Base-by-base conservation (phyloP, 1,140 invertebrate species). In the Leptopilina boulardi region DNA sequence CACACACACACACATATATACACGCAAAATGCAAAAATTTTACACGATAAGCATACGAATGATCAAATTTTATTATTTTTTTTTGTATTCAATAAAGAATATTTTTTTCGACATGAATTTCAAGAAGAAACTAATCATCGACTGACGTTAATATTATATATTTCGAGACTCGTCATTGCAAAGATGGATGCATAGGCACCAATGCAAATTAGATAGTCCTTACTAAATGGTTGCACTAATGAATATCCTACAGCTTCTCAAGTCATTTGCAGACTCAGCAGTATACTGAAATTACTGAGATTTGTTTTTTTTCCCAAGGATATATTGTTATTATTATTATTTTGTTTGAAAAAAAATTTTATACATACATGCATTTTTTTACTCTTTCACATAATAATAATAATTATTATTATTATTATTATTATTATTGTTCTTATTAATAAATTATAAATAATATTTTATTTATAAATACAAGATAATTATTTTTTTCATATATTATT, bases 51-150 rank as follows among this genome's bases (percentile, higher is more conserved):
- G 42, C 59, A 71, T 23, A 47, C 75, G 42, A 26, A 47, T 76
- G 59, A 47, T 34, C n/a, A n/a, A n/a, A n/a, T n/a, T n/a, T n/a
- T n/a, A n/a, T 34, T 18, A 66, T 77, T 73, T 77, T 44, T 73
- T 9, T 44, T 71, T 13, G 8, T 44, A 34, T n/a, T n/a, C n/a
- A 30, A 47, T 3, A 18, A 34, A 34, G 30, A 3, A 34, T 34
- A 34, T 3, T 34, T 26, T 30, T 66, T 66, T 66, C 26, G n/a
- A 51, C n/a, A 30, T 66, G 59, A 66, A 66, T 26, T 30, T 66
- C 59, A 66, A n/a, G 59, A 66, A 66, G 26, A 66, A 66, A 34
- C 59, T 66, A 66, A 30, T 66, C 21, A 13, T n/a, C 23, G 11
- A 30, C 59, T 66, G 59, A 66, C 23, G 21, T 66, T 38, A 6